These are phyloP conservation scores for Ectemnius lituratus DNA, from an alignment of 2,888 invertebrate species.

Conservation along the genomic window DNA sequence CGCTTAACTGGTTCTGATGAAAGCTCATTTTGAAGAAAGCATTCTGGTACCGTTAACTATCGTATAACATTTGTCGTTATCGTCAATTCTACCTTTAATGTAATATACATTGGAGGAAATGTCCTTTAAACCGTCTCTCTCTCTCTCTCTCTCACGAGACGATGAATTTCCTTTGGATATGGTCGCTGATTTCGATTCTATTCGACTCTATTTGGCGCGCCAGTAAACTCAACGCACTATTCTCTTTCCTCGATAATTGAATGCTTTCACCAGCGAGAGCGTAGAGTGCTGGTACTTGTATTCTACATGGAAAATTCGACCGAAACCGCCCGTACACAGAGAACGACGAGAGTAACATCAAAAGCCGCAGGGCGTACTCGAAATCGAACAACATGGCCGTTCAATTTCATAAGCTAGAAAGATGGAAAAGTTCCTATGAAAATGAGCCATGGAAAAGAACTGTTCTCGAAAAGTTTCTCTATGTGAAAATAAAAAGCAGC, in stretches of 20 bases:
- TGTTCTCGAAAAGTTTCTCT: neutral
- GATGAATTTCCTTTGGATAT: too few species aligned
- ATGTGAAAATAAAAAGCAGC: neutral
- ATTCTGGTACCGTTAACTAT: too few species aligned
- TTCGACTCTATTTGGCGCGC: too few species aligned
- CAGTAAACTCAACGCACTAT: neutral
- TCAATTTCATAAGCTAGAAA: constrained; percentile 1
- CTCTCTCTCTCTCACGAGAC: too few species aligned
- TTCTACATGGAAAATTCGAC: neutral
- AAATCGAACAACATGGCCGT: neutral
- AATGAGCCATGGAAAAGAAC: neutral
- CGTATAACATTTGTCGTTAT: too few species aligned
- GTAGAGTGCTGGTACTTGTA: neutral
- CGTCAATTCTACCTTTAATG: too few species aligned
- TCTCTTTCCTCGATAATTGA: constrained; percentile 4
- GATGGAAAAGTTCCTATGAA: neutral
- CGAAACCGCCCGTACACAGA: neutral
- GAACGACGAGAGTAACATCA: neutral
- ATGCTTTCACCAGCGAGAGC: neutral
- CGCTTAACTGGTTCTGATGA: too few species aligned
- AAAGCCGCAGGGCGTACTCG: neutral
- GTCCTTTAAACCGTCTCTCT: too few species aligned
- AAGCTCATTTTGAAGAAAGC: too few species aligned
- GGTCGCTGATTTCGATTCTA: too few species aligned
- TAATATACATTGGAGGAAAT: too few species aligned